Evolutionary conservation across 2,888 invertebrate species (phyloP).

Genomic region (Coleophora flavipennella): DNA sequence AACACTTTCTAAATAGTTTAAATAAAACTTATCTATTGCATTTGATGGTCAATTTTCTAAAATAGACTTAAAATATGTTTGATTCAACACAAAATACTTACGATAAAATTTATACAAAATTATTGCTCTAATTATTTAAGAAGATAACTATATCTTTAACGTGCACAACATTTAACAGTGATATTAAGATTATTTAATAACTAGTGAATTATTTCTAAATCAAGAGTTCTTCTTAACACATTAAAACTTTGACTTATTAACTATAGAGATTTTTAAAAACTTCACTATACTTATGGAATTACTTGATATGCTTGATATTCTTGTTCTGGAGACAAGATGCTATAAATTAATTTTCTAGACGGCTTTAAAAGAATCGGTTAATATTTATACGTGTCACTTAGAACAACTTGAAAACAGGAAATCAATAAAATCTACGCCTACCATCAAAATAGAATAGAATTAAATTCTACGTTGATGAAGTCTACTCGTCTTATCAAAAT

Average conservation of each 20-base stretch:
- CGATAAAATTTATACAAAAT: conserved; percentile 32
- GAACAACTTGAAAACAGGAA: too few species aligned
- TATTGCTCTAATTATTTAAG: conserved; percentile 62
- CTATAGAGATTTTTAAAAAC: conserved; percentile 32
- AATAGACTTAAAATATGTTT: too few species aligned
- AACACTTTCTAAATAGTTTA: conserved; percentile 34
- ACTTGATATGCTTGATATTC: conserved; percentile 70
- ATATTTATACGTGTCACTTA: too few species aligned
- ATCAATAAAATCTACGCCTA: too few species aligned
- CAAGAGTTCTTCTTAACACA: conserved; percentile 34
- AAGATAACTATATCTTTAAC: conserved; percentile 50
- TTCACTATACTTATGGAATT: conserved; percentile 27
- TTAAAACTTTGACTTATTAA: conserved; percentile 27
- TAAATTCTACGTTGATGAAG: too few species aligned
- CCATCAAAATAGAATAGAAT: too few species aligned
- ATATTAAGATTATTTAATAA: conserved; percentile 56
- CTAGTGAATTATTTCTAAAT: conserved; percentile 52
- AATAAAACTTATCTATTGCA: too few species aligned
- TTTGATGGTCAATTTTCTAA: too few species aligned
- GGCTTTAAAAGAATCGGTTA: too few species aligned
- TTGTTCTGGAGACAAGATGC: conserved; percentile 38
- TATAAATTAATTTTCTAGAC: conserved; percentile 19
- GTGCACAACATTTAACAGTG: conserved; percentile 74
- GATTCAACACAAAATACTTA: conserved; percentile 3
- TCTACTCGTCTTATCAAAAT: too few species aligned